Conservation (phyloP, 2,888 invertebrate genomes). For the Habrosyne pyritoides region DNA sequence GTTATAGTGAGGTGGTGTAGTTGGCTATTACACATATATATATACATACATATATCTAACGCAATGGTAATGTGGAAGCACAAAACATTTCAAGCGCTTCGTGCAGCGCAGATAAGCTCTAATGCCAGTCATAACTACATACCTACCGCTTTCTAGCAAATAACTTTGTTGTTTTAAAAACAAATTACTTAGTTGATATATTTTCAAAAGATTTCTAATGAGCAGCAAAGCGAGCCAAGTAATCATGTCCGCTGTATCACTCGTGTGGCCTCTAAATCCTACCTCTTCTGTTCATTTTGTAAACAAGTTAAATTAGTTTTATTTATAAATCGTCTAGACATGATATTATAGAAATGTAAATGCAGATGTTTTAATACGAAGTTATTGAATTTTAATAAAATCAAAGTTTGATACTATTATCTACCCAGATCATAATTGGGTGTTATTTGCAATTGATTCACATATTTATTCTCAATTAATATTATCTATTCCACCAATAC, state of each 20-base stretch:
- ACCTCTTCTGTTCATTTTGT: background rate
- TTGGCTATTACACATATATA: slow-evolving; percentile 42
- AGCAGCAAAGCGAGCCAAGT: too few species aligned
- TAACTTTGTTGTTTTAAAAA: slow-evolving; percentile 21
- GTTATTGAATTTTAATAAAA: background rate
- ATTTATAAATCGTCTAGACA: slow-evolving; percentile 14
- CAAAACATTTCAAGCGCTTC: slow-evolving; percentile 62
- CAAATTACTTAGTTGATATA: background rate
- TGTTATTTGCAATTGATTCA: background rate
- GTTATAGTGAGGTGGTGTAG: slow-evolving; percentile 7
- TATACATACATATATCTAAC: too few species aligned
- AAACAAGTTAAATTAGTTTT: background rate
- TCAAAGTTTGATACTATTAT: too few species aligned
- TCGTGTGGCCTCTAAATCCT: background rate
- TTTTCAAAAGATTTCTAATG: too few species aligned
- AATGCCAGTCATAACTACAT: slow-evolving; percentile 46
- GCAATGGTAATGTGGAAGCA: slow-evolving; percentile 42
- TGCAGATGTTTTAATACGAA: background rate
- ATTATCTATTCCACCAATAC: too few species aligned
- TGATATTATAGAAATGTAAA: background rate
- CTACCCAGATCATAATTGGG: background rate
- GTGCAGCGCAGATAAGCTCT: slow-evolving; percentile 59
- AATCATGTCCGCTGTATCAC: too few species aligned
- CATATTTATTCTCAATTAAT: too few species aligned
- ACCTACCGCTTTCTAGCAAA: slow-evolving; percentile 49